Percentiles rank a stretch among this genome's conserved stretches.
Conservation (phyloP, 2,113 vertebrate genomes). For the Sinocyclocheilus rhinocerous region DNA sequence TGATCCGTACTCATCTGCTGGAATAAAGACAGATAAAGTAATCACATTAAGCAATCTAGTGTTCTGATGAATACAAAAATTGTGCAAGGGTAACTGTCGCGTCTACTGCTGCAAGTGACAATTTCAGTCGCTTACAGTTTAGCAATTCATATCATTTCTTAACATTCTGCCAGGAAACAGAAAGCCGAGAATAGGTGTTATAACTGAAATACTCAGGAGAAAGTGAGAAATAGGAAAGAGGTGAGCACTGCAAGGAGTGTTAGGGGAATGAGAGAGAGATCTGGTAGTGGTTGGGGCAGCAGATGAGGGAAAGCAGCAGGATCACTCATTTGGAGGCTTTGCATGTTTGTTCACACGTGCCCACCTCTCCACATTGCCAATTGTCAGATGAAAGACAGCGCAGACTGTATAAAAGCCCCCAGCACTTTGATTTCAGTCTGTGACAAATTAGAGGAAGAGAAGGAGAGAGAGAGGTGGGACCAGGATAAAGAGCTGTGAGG, state of each 20-base stretch:
- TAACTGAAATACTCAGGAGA: not conserved
- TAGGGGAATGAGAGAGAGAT: not conserved
- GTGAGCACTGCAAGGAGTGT: not conserved
- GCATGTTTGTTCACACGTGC: conserved; percentile 54
- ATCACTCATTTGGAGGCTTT: conserved; percentile 58
- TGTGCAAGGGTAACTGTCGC: not conserved
- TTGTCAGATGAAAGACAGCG: conserved; percentile 48
- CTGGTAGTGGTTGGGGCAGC: not conserved
- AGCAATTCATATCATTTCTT: not conserved
- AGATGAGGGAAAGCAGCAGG: conserved; percentile 34
- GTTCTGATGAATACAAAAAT: not conserved
- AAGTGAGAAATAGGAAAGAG: not conserved
- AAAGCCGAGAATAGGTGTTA: conserved; percentile 10
- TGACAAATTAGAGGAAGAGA: conserved; percentile 58
- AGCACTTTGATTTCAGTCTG: conserved; percentile 71
- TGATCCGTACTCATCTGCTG: not conserved
- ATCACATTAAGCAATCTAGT: not conserved
- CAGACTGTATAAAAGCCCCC: conserved; percentile 54
- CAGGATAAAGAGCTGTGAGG: not conserved
- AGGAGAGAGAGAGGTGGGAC: not conserved
- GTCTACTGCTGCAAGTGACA: not conserved
- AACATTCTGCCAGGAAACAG: not conserved
- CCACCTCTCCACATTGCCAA: conserved; percentile 62
- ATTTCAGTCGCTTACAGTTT: not conserved
- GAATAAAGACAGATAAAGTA: not conserved